These are phyloP conservation scores for Colletes latitarsis DNA, from an alignment of 1,140 invertebrate genomes.

Conservation along the genomic window DNA sequence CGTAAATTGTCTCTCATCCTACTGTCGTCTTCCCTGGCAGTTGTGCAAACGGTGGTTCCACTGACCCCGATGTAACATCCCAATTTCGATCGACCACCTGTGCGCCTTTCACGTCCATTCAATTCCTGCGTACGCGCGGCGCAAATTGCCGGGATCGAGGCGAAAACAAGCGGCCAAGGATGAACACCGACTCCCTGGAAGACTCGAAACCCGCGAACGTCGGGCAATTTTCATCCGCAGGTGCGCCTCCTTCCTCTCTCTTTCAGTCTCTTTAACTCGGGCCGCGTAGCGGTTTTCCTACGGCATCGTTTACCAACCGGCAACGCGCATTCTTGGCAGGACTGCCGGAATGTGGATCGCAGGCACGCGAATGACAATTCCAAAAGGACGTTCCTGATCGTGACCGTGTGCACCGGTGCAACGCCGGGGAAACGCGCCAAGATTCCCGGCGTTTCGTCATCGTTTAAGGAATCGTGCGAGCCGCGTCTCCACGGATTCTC, in stretches of 20 bases:
- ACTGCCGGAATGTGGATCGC: conserved; percentile 56
- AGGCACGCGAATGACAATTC: conserved; percentile 51
- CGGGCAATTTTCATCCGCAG: conserved; percentile 18
- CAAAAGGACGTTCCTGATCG: conserved; percentile 51
- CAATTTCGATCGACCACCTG: no score
- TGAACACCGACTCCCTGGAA: neutral
- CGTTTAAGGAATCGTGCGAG: conserved; percentile 53
- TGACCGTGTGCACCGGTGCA: conserved; percentile 18
- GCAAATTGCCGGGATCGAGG: neutral
- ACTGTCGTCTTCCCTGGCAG: no score
- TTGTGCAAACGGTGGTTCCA: no score
- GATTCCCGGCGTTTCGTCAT: conserved; percentile 58
- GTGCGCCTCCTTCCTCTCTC: neutral
- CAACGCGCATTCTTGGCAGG: conserved; percentile 59
- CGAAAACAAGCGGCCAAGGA: neutral
- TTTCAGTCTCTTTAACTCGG: conserved; percentile 1
- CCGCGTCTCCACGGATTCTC: neutral
- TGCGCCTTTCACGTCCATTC: neutral
- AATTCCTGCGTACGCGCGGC: neutral
- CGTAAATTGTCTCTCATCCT: no score
- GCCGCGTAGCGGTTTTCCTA: conserved; percentile 57
- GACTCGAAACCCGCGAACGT: neutral
- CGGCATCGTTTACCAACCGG: conserved; percentile 39
- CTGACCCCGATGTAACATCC: no score
- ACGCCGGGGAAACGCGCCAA: neutral